These are phyloP conservation scores for Lepidochrysops patricia DNA, from an alignment of 2,888 invertebrate species.

Conservation along the genomic window DNA sequence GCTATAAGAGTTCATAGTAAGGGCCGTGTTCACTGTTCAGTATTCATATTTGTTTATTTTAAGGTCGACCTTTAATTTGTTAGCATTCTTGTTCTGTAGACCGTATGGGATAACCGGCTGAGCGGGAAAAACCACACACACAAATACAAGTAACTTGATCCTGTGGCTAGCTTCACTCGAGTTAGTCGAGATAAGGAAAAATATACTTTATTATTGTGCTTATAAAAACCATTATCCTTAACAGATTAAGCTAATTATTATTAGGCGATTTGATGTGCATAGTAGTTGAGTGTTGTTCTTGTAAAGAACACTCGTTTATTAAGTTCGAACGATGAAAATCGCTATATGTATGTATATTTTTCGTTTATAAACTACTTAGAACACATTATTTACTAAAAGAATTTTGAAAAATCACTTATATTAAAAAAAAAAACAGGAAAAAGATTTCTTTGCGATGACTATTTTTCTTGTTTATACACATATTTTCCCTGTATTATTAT, in stretches of 20 bases:
- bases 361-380: neutral
- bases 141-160: neutral
- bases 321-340: neutral
- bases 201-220: neutral
- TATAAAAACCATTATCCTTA: neutral
- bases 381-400: slow-evolving; percentile 17
- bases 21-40: neutral
- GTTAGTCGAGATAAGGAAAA: neutral
- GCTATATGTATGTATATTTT: slow-evolving; percentile 5
- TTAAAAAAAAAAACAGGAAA: neutral
- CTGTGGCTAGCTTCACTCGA: neutral
- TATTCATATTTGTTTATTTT: neutral
- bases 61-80: slow-evolving; percentile 23
- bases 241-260: neutral
- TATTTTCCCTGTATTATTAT: too few relatives aligned
- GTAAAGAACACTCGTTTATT: neutral
- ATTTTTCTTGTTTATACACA: too few relatives aligned
- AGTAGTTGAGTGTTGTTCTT: neutral
- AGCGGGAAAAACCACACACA: slow-evolving; percentile 33
- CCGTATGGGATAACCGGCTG: slow-evolving; percentile 29
- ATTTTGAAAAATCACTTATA: slow-evolving; percentile 19
- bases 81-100: neutral
- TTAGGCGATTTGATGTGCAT: neutral
- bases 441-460: too few relatives aligned
- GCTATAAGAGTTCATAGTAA: neutral